These are phyloP conservation scores for Rallus crepitans DNA, from an alignment of 2,797 vertebrate species.

Conservation along the genomic window DNA sequence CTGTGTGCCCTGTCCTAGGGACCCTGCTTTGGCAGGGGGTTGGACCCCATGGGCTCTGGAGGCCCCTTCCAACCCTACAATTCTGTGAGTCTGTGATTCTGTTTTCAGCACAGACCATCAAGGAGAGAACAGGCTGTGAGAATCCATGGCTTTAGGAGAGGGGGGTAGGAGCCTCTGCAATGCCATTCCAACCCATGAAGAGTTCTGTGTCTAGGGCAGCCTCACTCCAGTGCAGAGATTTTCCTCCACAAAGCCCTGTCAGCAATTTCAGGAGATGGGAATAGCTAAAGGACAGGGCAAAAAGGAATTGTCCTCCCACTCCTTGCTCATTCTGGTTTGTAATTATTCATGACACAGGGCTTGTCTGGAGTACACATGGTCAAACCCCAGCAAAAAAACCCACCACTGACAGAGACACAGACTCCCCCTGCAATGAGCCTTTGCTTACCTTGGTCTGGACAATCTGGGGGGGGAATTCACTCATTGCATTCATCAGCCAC, in stretches of 20 bases:
- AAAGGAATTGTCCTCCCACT: neutral
- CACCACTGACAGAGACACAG: no score
- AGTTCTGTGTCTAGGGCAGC: neutral
- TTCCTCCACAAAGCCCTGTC: neutral
- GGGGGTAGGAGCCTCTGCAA: neutral
- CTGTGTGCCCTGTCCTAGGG: no score
- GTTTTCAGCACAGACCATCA: neutral
- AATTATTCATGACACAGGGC: fast-evolving
- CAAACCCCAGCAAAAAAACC: neutral
- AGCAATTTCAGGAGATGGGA: neutral
- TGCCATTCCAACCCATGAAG: neutral
- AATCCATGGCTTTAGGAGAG: neutral
- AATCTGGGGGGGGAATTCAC: conserved; percentile 91
- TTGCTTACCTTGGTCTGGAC: conserved; percentile 91
- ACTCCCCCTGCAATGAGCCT: no score
- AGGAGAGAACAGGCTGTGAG: neutral
- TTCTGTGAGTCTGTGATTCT: neutral
- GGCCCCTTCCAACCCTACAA: no score
- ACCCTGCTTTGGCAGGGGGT: no score
- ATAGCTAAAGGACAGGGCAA: neutral
- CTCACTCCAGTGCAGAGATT: neutral
- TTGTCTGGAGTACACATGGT: neutral
- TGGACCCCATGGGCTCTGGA: no score
- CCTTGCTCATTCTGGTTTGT: neutral
- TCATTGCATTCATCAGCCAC: conserved; percentile 96